These are phyloP conservation scores for Hylomyscus alleni DNA, from an alignment of 2,797 vertebrate genomes.

Conservation along the genomic window DNA sequence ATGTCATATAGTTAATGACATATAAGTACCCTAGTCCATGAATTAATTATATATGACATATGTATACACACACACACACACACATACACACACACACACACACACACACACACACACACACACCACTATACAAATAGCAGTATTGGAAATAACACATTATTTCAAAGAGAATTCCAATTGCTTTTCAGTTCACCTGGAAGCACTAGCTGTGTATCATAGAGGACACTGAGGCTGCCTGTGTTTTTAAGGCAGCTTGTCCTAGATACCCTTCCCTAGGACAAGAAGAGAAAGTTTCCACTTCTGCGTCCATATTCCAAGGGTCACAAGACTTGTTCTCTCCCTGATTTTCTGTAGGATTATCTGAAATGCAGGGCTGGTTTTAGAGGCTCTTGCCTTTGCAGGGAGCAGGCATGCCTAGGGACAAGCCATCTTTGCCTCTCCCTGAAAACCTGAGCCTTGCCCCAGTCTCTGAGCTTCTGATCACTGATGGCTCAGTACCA, in stretches of 20 bases:
- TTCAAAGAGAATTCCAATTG: constrained; percentile 50
- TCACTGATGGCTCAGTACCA: constrained; percentile 51
- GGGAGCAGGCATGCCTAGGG: constrained; percentile 45
- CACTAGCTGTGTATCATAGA: not conserved
- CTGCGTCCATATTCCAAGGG: not conserved
- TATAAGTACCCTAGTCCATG: not conserved
- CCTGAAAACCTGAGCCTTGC: constrained; percentile 50
- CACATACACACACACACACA: not conserved
- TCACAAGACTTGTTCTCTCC: not conserved
- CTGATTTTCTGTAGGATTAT: constrained; percentile 7
- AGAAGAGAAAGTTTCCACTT: constrained; percentile 29
- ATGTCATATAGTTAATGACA: not conserved
- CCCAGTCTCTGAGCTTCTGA: constrained; percentile 65
- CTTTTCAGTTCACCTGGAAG: constrained; percentile 47
- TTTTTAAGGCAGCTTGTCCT: constrained; percentile 10
- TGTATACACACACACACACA: not conserved
- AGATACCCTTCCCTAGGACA: not conserved
- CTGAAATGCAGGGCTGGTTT: not conserved
- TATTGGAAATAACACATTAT: constrained; percentile 9
- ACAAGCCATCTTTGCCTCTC: constrained; percentile 65
- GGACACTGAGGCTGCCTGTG: not conserved
- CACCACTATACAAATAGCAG: not conserved
- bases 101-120: not conserved
- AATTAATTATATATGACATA: not conserved
- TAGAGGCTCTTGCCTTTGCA: constrained; percentile 26